Percentiles rank a stretch among this genome's conserved stretches.
phyloP scores from a whole-genome alignment of 2,888 invertebrate genomes.

The Lamellibrachia satsuma region DNA sequence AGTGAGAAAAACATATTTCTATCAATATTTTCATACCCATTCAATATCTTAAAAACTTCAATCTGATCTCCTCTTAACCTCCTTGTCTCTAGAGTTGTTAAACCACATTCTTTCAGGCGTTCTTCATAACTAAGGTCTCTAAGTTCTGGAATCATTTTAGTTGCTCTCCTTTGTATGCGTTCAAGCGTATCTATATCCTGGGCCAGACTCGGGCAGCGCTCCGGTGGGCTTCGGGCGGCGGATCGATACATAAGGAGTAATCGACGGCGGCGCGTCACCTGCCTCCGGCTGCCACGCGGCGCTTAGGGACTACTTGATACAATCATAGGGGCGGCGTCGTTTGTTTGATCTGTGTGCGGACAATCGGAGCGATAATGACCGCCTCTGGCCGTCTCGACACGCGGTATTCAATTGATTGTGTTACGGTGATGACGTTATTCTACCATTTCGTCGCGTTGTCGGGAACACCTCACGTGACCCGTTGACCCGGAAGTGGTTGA shows the following conservation, averaged over 20 bases:
- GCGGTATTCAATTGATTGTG: neutral
- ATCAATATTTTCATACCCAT: too few relatives aligned
- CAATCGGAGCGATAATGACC: neutral
- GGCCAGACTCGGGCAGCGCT: too few relatives aligned
- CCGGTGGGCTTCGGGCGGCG: neutral
- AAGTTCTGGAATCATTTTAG: too few relatives aligned
- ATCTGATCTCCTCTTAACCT: too few relatives aligned
- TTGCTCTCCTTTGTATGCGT: too few relatives aligned
- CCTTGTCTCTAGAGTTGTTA: too few relatives aligned
- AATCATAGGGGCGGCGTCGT: neutral
- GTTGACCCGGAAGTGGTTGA: neutral
- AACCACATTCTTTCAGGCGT: too few relatives aligned
- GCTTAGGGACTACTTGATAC: neutral
- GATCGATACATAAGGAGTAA: constrained; percentile 12
- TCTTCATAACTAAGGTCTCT: too few relatives aligned
- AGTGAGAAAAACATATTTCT: too few relatives aligned
- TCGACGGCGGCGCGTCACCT: neutral
- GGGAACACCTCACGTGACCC: neutral
- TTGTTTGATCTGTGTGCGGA: neutral
- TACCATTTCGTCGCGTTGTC: neutral
- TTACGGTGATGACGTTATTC: neutral
- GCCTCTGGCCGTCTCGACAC: neutral
- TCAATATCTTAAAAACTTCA: too few relatives aligned
- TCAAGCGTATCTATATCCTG: too few relatives aligned
- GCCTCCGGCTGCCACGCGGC: neutral